phyloP scores from a whole-genome alignment of 2,888 invertebrate genomes.

The Melitaea athalia region DNA sequence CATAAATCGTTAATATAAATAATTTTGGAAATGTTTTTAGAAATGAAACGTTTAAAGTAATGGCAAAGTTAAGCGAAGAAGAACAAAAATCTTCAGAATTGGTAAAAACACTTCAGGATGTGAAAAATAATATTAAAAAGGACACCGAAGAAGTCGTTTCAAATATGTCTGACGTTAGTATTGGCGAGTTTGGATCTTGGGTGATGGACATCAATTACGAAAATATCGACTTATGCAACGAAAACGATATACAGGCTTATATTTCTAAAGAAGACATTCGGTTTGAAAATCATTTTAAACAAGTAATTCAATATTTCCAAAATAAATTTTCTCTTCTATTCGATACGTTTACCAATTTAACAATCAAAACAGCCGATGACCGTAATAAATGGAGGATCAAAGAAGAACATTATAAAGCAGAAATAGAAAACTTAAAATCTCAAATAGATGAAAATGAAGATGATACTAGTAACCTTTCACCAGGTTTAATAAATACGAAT shows the following conservation, averaged over 20 bases:
- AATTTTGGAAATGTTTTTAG: conserved; percentile 45
- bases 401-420: conserved; percentile 72
- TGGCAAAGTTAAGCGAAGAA: conserved; percentile 64
- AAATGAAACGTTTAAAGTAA: conserved; percentile 71
- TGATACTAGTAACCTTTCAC: conserved; percentile 65
- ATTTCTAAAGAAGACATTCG: conserved; percentile 51
- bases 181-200: conserved; percentile 66
- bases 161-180: conserved; percentile 38
- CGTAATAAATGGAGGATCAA: conserved; percentile 68
- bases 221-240: conserved; percentile 55
- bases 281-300: conserved; percentile 64
- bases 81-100: conserved; percentile 62
- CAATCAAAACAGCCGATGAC: conserved; percentile 69
- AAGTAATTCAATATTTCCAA: conserved; percentile 68
- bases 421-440: conserved; percentile 68
- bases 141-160: conserved; percentile 40
- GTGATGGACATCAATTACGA: conserved; percentile 55
- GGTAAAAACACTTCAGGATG: conserved; percentile 59
- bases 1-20: no score
- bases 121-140: conserved; percentile 47
- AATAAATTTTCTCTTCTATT: conserved; percentile 69
- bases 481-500: conserved; percentile 59
- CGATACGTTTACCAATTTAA: conserved; percentile 70
- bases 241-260: conserved; percentile 53
- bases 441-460: conserved; percentile 57